Evolutionary conservation across 2,888 invertebrate genomes (phyloP), one percentile per base, ranked within the genome.

Genomic region (Drosophila silvestris): DNA sequence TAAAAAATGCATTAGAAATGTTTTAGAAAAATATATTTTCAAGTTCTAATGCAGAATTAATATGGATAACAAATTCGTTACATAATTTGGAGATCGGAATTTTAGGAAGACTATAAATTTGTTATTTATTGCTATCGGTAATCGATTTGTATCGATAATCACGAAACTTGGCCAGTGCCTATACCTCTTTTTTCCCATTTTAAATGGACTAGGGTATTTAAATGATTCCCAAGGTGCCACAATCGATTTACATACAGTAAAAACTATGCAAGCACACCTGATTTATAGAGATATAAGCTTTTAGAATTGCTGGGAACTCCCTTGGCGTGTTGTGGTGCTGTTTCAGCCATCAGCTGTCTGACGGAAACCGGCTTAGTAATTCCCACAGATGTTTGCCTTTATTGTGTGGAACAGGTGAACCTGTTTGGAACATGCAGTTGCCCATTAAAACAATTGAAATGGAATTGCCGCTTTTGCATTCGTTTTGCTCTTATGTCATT

Each of bases 391-490:
- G 41, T 70, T 83, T 60, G 47, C 41, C 7, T 28, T 77, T 81
- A 85, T 80, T 71, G 47, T 37, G 16, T 62, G 9, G 47, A 26
- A 47, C 14, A 30, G 54, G 44, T 52, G 70, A 83, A 85, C 87
- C 82, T 68, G 85, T 80, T 88, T 76, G 9, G 26, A 7, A 47
- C 16, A 47, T 56, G 12, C 3, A 26, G 37, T 32, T 3, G 32
- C 39, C 28, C 39, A 52, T n/a, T 41, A 50, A 33, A n/a, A 39
- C 33, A 62, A 12, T 57, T 53, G 33, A 4, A 47, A 39, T 35
- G 19, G 37, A 63, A 52, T 63, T 47, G 4, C 44, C 68, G 64
- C 33, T 22, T 32, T 28, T 71, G 54, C 64, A 69, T 63, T 69
- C 54, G 59, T 52, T 58, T 53, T 22, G n/a, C 9, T 35, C 12